These are phyloP conservation scores for Spinibarbus caldwelli DNA, from an alignment of 2,797 vertebrate species.

Conservation along the genomic window DNA sequence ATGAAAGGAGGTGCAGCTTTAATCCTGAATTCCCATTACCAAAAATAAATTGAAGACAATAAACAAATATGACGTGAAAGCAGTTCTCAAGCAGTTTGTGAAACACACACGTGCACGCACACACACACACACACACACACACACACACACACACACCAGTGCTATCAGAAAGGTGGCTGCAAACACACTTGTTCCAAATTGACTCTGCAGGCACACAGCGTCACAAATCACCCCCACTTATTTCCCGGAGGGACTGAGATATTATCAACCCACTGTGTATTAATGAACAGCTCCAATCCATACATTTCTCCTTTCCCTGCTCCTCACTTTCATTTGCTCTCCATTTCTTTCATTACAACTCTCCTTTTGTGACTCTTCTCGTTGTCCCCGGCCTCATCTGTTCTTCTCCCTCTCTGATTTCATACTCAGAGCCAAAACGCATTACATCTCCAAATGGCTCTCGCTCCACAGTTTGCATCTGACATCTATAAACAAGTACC, in stretches of 20 bases:
- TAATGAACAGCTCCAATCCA: not conserved
- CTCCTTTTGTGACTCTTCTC: not conserved
- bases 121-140: slow-evolving; percentile 10
- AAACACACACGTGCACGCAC: not conserved
- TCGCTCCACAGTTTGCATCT: not conserved
- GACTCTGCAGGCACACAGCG: slow-evolving; percentile 7
- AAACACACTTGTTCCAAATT: slow-evolving; percentile 19
- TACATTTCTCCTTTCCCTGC: not conserved
- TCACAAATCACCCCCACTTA: slow-evolving; percentile 27
- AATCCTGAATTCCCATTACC: not conserved
- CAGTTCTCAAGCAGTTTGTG: slow-evolving; percentile 1
- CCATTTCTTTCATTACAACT: not conserved
- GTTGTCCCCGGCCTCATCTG: not conserved
- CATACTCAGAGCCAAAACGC: not conserved
- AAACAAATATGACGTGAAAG: slow-evolving; percentile 23
- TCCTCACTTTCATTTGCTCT: not conserved
- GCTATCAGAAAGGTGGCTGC: not conserved
- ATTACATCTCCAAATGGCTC: slow-evolving; percentile 23
- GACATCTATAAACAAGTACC: slow-evolving; percentile 37
- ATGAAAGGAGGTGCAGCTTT: not conserved
- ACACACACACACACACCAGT: not conserved
- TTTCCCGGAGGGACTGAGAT: slow-evolving; percentile 16
- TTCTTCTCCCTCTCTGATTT: slow-evolving; percentile 8
- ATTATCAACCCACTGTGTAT: slow-evolving; percentile 23
- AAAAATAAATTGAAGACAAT: slow-evolving; percentile 1